Base-by-base conservation (phyloP, 2,113 vertebrate genomes). In the Pangasianodon gigas region DNA sequence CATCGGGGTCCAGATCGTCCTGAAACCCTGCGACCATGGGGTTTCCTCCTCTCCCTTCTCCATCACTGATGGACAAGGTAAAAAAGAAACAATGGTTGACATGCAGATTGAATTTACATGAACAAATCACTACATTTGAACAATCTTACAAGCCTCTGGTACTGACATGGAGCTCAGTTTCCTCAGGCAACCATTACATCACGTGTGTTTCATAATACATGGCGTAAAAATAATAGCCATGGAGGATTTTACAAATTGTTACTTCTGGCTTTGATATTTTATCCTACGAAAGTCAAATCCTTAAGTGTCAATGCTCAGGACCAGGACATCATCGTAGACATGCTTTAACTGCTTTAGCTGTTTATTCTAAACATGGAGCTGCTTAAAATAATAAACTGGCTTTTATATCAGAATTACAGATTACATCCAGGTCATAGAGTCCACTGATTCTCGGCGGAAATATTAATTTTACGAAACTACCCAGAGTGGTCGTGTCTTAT, bases 1-100 rank as follows among this genome's bases (percentile, higher is more conserved):
- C 98, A n/a, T 98, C 97, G 0, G 95, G 94, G 88, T 99, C 98
- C 65, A 99, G 94, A 52, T 99, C 98, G 0, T 99, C 98, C 93
- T 97, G 98, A 94, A 98, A 97, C 18, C 95, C 94, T 0, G 98
- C 96, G 29, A 99, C 98, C 97, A 99, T 97, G 0, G 98, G 98
- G 94, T 98, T 99, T 19, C 96, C 97, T 0, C 92, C 94, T 0
- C 92, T 88, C 0, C 1, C 92, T 75, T 98, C 98, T 19, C 93
- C 96, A 1, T 99, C 98, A 0, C 98, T 99, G 60, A 52, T 19
- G 32, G 8, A 89, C 51, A 85, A 11, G 74, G 9, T 4, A 69
- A 60, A n/a, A 67, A 65, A 81, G 0, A 71, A 4, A 86, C 11
- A 48, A 3, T 46, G 13, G 21, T 29, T 51, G 26, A 29, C 21